Evolutionary conservation across 1,140 invertebrate species (phyloP).

Genomic region (Drosophila teissieri): DNA sequence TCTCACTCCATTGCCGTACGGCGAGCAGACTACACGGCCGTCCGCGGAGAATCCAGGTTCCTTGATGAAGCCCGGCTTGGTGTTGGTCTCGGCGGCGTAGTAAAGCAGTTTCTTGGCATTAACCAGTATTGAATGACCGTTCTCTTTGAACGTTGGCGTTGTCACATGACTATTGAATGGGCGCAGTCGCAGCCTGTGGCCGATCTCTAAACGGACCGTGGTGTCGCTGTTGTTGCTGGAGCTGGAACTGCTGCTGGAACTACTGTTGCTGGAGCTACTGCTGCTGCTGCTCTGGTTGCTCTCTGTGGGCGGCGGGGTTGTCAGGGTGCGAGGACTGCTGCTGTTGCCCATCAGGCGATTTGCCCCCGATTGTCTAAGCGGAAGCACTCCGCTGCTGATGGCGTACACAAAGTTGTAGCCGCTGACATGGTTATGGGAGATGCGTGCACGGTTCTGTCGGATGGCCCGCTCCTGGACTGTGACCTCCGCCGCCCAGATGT

Average conservation of each 20-base stretch:
- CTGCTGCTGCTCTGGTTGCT: slow-evolving; percentile 25
- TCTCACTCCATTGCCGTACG: slow-evolving; percentile 93
- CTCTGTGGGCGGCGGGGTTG: slow-evolving; percentile 9
- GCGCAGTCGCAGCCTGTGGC: slow-evolving; percentile 38
- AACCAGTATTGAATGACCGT: slow-evolving; percentile 86
- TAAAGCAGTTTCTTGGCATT: slow-evolving; percentile 92
- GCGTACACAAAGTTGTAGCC: slow-evolving; percentile 83
- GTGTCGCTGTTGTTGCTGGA: slow-evolving; percentile 26
- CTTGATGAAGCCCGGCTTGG: slow-evolving; percentile 94
- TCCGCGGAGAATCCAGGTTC: slow-evolving; percentile 95
- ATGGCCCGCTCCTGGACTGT: slow-evolving; percentile 79
- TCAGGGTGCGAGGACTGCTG: slow-evolving; percentile 6
- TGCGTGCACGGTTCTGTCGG: slow-evolving; percentile 64
- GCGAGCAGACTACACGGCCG: slow-evolving; percentile 94
- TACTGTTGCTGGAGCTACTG: slow-evolving; percentile 26
- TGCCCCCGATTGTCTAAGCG: slow-evolving; percentile 42
- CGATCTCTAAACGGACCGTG: slow-evolving; percentile 43
- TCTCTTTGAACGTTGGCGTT: slow-evolving; percentile 18
- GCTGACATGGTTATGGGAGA: slow-evolving; percentile 55
- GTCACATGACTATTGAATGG: slow-evolving; percentile 16
- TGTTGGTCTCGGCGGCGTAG: slow-evolving; percentile 94
- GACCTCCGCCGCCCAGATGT: slow-evolving; percentile 84
- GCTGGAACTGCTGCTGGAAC: slow-evolving; percentile 33
- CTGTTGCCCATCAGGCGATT: slow-evolving; percentile 30
- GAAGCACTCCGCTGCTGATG: slow-evolving; percentile 80